Percentiles rank a stretch among this genome's conserved stretches.
phyloP scores from a whole-genome alignment of 2,888 invertebrate species.

The Lumbricus terrestris region DNA sequence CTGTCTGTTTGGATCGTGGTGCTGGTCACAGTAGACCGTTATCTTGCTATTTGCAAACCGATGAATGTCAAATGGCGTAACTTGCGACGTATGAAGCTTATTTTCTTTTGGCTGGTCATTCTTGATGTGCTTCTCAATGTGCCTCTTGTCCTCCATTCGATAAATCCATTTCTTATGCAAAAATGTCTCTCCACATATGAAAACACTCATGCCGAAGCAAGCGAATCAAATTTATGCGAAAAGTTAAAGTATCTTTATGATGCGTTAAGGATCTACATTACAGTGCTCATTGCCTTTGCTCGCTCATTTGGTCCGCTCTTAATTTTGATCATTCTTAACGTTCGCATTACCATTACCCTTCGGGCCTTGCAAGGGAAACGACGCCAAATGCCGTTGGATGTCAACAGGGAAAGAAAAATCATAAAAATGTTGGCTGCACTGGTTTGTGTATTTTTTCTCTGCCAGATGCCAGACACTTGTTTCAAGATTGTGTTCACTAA shows the following conservation, averaged over 20 bases:
- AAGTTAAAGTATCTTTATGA: background rate
- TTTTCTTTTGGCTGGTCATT: background rate
- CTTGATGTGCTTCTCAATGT: background rate
- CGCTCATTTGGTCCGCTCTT: background rate
- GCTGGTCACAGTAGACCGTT: background rate
- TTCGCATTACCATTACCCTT: background rate
- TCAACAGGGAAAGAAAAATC: background rate
- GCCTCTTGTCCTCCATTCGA: background rate
- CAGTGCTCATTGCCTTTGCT: background rate
- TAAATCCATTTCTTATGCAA: background rate
- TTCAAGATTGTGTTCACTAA: too few species aligned
- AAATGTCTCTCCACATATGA: background rate
- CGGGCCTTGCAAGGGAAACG: background rate
- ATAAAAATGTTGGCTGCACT: background rate
- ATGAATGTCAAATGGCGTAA: background rate
- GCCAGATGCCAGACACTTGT: background rate
- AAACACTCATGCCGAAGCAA: background rate
- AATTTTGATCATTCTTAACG: background rate
- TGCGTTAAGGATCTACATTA: background rate
- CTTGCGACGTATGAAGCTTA: background rate
- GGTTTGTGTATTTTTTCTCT: background rate
- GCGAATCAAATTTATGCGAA: background rate
- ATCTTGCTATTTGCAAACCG: background rate
- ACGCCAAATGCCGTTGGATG: background rate
- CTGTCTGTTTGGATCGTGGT: background rate